Evolutionary conservation across 2,888 invertebrate species (phyloP), one percentile per base, ranked within the genome.

Genomic region (Crocallis elinguaria): DNA sequence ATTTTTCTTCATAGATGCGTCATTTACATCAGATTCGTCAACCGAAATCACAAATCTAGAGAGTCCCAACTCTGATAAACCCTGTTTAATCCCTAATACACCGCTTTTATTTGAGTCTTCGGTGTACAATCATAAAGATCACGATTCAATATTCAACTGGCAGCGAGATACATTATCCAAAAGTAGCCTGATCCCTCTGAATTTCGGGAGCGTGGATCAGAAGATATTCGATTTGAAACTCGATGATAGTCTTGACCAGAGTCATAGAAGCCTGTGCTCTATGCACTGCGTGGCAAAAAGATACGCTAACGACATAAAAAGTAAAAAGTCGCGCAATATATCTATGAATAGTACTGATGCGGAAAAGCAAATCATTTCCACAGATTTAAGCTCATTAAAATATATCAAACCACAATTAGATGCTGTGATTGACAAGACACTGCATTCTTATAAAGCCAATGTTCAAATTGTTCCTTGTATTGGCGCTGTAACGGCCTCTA

Each of bases 281-380:
- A 77, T 82, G 75, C 70, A 79, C 36, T 84, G 78, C 56, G 52
- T 77, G 0, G 66, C 68, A 3, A 68, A 63, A 12, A 12, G 8
- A 12, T n/a, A n/a, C 2, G 25, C 9, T n/a, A n/a, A 25, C 9
- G 13, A 65, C 48, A 16, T 68, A 8, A 60, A 64, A 35, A 53
- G 49, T 0, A 62, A 62, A 23, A 67, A 69, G 36, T 74, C 69
- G 4, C 60, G 67, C 4, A 48, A 64, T 7, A 37, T 65, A 1
- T 72, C 72, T 9, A 35, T 63, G 16, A 64, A 62, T 5, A 72
- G 69, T 14, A 72, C 72, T 16, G 72, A 75, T 7, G 64, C 62
- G 9, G 86, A 87, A 48, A 76, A 77, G 55, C 83, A 79, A 62
- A 69, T 81, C 16, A 67, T 66, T 17, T 74, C 71, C 27, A 82